phyloP scores from a whole-genome alignment of 2,113 vertebrate species.

The Eubucco bourcierii region DNA sequence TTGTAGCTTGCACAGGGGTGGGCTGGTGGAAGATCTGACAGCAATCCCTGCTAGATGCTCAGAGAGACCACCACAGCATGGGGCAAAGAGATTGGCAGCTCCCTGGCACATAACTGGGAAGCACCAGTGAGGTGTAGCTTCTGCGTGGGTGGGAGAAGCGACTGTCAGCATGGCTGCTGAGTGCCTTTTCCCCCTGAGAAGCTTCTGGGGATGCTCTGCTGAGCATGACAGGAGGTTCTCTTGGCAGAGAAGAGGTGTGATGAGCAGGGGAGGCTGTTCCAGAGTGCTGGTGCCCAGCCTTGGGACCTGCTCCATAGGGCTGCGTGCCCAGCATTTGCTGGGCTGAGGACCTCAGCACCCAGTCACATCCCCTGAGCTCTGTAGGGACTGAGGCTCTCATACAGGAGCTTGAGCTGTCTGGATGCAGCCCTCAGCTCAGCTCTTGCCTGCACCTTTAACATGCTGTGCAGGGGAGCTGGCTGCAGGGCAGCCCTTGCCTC shows the following conservation, averaged over 20 bases:
- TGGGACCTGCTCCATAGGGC: background rate
- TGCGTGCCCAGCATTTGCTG: background rate
- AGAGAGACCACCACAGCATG: background rate
- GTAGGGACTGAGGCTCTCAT: accelerated
- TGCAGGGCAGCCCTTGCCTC: background rate
- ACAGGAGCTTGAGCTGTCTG: background rate
- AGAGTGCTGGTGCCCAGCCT: too few relatives aligned
- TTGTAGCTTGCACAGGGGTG: background rate
- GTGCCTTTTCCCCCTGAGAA: background rate
- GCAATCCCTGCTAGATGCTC: background rate
- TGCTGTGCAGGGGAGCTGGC: too few relatives aligned
- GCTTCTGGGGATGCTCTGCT: background rate
- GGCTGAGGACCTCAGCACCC: background rate
- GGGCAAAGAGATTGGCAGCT: background rate
- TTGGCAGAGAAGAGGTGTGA: background rate
- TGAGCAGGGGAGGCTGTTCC: background rate
- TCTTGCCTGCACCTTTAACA: too few relatives aligned
- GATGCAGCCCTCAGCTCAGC: background rate
- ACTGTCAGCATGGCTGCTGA: accelerated
- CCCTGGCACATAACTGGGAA: background rate
- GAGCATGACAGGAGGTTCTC: background rate
- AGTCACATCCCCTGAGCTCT: background rate
- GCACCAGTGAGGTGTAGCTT: background rate
- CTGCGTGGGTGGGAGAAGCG: background rate
- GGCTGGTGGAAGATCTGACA: background rate